Evolutionary conservation across 2,113 vertebrate genomes (phyloP).

Genomic region (Thomomys bottae): DNA sequence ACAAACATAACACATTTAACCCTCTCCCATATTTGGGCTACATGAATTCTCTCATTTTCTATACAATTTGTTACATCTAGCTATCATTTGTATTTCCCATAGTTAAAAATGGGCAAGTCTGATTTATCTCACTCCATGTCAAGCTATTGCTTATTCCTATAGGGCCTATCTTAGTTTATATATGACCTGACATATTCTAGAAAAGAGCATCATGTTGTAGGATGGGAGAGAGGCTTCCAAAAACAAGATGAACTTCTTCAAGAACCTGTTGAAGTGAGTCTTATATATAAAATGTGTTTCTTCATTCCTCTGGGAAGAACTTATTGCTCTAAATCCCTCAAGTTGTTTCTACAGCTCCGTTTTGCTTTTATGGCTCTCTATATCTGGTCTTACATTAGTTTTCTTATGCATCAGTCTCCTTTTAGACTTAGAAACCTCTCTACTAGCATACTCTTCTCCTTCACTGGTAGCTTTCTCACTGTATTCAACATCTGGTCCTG

Average conservation of each 20-base stretch:
- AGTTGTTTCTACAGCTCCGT: neutral
- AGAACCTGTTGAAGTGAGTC: neutral
- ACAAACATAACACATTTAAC: conserved; percentile 39
- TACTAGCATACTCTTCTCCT: neutral
- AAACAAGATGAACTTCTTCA: neutral
- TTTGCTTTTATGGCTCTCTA: conserved; percentile 8
- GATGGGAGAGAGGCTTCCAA: rapidly evolving
- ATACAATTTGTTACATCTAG: neutral
- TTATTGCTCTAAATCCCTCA: neutral
- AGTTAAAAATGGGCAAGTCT: neutral
- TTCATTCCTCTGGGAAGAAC: conserved; percentile 3
- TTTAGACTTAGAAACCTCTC: neutral
- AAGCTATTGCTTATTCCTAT: conserved; percentile 8
- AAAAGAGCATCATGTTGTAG: neutral
- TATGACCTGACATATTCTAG: neutral
- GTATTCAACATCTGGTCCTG: neutral
- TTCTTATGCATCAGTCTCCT: neutral
- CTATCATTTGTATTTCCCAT: conserved; percentile 20
- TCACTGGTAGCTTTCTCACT: neutral
- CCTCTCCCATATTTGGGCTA: neutral
- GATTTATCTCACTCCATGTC: neutral
- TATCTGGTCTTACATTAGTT: neutral
- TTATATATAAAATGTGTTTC: conserved; percentile 16
- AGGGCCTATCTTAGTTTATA: conserved; percentile 4
- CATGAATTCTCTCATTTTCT: neutral